A percentile compares a stretch with the other conserved stretches of the same genome.
phyloP scores from a whole-genome alignment of 2,113 vertebrate genomes.

The Plecturocebus donacophilus region DNA sequence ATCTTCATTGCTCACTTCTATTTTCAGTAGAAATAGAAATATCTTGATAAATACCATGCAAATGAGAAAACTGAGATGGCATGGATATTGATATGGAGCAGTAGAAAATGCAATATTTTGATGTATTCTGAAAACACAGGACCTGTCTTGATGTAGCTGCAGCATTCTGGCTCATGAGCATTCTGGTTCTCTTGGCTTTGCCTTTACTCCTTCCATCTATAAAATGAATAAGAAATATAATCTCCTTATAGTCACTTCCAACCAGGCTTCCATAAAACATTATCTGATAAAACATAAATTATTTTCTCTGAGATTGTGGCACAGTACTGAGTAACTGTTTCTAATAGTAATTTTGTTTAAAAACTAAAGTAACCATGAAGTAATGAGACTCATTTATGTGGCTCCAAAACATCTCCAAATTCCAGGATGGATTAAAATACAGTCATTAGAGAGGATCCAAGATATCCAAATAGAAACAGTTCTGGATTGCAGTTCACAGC shows the following conservation, averaged over 20 bases:
- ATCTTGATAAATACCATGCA: background rate
- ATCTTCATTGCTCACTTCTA: background rate
- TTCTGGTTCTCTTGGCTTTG: background rate
- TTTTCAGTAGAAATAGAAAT: conserved; percentile 11
- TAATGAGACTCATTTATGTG: background rate
- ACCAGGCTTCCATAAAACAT: background rate
- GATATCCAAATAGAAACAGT: background rate
- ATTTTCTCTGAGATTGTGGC: background rate
- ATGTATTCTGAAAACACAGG: background rate
- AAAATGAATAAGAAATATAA: background rate
- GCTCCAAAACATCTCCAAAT: background rate
- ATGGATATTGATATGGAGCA: background rate
- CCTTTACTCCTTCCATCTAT: background rate
- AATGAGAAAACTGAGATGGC: background rate
- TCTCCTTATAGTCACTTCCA: background rate
- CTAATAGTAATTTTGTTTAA: background rate
- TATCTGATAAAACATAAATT: background rate
- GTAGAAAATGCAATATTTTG: background rate
- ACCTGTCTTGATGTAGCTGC: background rate
- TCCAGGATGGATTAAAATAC: background rate
- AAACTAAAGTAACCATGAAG: background rate
- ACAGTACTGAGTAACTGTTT: background rate
- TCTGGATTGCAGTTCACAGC: background rate
- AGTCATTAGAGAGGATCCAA: background rate
- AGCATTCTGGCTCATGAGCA: background rate